These are phyloP conservation scores for Cyrtonyx montezumae DNA, from an alignment of 2,113 vertebrate genomes.

Conservation along the genomic window DNA sequence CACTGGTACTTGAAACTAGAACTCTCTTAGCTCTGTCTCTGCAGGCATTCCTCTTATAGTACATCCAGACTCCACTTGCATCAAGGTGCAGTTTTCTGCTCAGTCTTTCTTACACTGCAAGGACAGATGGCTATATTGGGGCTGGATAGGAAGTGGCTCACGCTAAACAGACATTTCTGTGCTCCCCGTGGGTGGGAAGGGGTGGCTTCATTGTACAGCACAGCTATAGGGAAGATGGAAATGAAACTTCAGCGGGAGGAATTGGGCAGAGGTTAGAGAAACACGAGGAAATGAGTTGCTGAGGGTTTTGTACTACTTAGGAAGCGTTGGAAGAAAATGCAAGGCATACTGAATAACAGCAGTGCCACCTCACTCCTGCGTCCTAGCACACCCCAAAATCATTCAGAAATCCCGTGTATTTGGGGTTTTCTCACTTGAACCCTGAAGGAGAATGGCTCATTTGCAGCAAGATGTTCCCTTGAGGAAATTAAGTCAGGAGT, in stretches of 20 bases:
- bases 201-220: not conserved
- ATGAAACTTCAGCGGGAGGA: not conserved
- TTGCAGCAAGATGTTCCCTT: not conserved
- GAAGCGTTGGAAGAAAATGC: not conserved
- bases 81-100: not conserved
- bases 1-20: not conserved
- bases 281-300: not conserved
- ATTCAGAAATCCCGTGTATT: not conserved
- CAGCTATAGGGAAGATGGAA: not conserved
- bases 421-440: not conserved
- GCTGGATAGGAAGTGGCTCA: constrained; percentile 39
- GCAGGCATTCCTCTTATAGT: not conserved
- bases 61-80: not conserved
- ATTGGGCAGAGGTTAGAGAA: not conserved
- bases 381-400: constrained; percentile 20
- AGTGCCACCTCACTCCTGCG: not conserved
- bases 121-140: constrained; percentile 53
- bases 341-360: not conserved
- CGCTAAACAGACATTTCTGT: constrained; percentile 5
- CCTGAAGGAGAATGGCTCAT: not conserved
- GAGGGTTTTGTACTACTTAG: not conserved
- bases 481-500: not conserved
- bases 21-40: not conserved
- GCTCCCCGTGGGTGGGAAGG: not conserved
- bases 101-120: not conserved